These are phyloP conservation scores for Loriculus beryllinus DNA, from an alignment of 2,797 vertebrate species.

Conservation along the genomic window DNA sequence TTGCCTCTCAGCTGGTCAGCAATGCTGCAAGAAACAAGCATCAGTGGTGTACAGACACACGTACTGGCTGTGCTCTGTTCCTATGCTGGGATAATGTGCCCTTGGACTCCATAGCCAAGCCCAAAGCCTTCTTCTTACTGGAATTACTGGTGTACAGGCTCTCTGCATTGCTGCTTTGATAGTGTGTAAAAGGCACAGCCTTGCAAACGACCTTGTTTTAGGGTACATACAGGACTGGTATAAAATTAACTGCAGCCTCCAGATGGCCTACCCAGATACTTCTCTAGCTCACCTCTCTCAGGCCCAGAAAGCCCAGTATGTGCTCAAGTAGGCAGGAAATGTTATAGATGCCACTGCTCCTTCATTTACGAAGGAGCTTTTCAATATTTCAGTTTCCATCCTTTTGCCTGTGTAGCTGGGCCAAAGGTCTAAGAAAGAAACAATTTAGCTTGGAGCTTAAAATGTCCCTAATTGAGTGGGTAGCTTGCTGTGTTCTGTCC, in stretches of 20 bases:
- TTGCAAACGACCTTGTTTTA: not conserved
- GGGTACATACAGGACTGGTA: not conserved
- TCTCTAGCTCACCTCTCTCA: not conserved
- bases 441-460: not conserved
- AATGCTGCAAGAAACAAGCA: not conserved
- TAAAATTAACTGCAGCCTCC: not conserved
- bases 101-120: not conserved
- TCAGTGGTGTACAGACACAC: not conserved
- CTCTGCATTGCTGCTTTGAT: not conserved
- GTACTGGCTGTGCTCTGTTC: not conserved
- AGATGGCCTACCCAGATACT: not conserved
- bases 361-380: not conserved
- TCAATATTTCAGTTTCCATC: not conserved
- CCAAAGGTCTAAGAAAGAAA: not conserved
- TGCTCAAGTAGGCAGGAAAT: not conserved
- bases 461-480: not conserved
- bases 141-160: not conserved
- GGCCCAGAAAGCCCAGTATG: not conserved
- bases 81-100: not conserved
- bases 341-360: not conserved
- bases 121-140: not conserved
- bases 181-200: not conserved
- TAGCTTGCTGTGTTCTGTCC: not conserved
- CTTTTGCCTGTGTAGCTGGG: not conserved
- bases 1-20: not conserved